Conservation (phyloP, 2,888 invertebrate species). For the Cataglyphis cursor region DNA sequence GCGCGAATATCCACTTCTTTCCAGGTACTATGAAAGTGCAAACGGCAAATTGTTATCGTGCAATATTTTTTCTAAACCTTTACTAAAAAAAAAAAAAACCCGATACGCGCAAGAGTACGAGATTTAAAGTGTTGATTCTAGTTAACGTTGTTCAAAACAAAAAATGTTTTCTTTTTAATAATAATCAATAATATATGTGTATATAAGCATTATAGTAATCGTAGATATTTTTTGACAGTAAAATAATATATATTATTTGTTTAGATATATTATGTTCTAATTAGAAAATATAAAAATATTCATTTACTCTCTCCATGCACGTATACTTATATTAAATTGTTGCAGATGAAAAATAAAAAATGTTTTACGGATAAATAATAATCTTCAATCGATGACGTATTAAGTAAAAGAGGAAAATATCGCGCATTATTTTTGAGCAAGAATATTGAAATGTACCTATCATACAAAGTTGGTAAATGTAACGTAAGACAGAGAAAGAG, state of each 20-base stretch:
- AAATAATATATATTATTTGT: not conserved
- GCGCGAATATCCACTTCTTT: slow-evolving; percentile 46
- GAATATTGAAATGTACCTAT: slow-evolving; percentile 6
- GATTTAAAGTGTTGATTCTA: slow-evolving; percentile 12
- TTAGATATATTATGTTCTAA: not conserved
- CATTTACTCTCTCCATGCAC: not conserved
- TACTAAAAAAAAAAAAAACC: not conserved
- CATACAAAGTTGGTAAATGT: slow-evolving; percentile 19
- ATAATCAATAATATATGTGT: not conserved
- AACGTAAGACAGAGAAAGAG: not conserved
- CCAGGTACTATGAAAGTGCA: slow-evolving; percentile 39
- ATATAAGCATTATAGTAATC: not conserved
- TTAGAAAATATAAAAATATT: not conserved
- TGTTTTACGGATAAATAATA: not conserved
- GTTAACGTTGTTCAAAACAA: not conserved
- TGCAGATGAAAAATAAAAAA: not conserved
- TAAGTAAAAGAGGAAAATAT: not conserved
- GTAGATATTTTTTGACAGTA: not conserved
- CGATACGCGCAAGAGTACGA: not conserved
- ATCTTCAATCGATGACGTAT: not conserved
- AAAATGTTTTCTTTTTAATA: not conserved
- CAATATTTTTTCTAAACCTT: not conserved
- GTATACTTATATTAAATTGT: not conserved
- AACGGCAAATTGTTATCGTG: slow-evolving; percentile 15
- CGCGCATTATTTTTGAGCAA: slow-evolving; percentile 6